Percentiles rank a stretch among this genome's conserved stretches.
These are phyloP conservation scores for Lineus longissimus DNA, from an alignment of 1,140 invertebrate species.

Conservation along the genomic window DNA sequence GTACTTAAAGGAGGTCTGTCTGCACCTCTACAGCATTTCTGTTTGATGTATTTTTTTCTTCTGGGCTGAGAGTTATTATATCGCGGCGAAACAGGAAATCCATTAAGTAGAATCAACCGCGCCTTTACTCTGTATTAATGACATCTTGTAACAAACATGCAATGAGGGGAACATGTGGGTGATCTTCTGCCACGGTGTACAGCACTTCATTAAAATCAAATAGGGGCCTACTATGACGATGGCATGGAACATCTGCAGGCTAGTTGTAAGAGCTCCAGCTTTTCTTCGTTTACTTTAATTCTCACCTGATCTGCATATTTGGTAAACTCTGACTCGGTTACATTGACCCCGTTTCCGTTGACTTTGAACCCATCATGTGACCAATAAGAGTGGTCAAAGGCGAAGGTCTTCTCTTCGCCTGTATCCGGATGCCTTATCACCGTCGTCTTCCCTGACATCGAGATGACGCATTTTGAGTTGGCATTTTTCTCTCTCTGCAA, in stretches of 20 bases:
- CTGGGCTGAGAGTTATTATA: background rate
- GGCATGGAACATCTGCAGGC: no score
- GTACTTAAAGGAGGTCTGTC: background rate
- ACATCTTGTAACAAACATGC: no score
- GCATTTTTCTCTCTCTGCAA: conserved; percentile 59
- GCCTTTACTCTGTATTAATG: no score
- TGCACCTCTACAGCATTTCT: background rate
- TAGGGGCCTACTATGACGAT: no score
- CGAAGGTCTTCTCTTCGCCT: conserved; percentile 53
- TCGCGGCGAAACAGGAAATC: background rate
- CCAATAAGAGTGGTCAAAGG: conserved; percentile 61
- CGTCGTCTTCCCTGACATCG: conserved; percentile 52
- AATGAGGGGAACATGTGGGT: no score
- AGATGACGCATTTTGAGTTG: conserved; percentile 55
- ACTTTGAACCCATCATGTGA: conserved; percentile 60
- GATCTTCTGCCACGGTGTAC: no score
- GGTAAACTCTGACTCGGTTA: conserved; percentile 33
- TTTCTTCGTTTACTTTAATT: no score
- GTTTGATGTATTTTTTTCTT: background rate
- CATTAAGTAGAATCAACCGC: no score
- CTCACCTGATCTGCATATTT: conserved; percentile 55
- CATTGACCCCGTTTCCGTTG: conserved; percentile 50
- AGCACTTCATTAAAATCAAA: no score
- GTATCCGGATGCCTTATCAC: conserved; percentile 53
- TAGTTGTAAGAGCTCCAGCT: no score